Evolutionary conservation across 2,888 invertebrate genomes (phyloP).

Genomic region (Thymelicus acteon): DNA sequence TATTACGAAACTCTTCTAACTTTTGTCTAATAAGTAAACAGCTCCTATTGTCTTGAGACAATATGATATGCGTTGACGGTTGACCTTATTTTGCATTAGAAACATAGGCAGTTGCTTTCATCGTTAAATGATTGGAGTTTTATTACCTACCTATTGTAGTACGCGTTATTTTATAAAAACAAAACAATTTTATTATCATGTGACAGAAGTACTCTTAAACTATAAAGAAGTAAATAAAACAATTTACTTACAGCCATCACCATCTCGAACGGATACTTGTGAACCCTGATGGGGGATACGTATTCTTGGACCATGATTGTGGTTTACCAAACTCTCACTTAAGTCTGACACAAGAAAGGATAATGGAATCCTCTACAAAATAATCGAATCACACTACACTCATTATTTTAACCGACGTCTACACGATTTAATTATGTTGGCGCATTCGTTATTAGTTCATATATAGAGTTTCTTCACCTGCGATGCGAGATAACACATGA

Average conservation of each 20-base stretch:
- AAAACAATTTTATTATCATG: constrained; percentile 11
- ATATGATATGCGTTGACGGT: background rate
- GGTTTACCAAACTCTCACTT: constrained; percentile 49
- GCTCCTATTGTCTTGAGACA: no score
- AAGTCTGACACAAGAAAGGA: constrained; percentile 54
- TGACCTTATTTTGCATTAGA: background rate
- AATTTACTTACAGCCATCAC: constrained; percentile 95
- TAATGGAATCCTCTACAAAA: constrained; percentile 53
- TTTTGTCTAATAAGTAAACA: no score
- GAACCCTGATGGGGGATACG: constrained; percentile 96
- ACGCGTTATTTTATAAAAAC: constrained; percentile 17
- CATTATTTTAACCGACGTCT: constrained; percentile 59
- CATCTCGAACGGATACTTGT: constrained; percentile 97
- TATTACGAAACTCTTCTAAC: no score
- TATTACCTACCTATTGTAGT: background rate
- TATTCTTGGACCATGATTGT: constrained; percentile 97
- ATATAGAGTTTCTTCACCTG: constrained; percentile 60
- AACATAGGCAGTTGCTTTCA: background rate
- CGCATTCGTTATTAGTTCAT: constrained; percentile 18
- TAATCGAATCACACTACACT: constrained; percentile 60
- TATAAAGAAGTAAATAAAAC: constrained; percentile 5
- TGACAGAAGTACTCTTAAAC: constrained; percentile 3
- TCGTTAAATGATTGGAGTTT: background rate
- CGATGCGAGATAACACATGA: constrained; percentile 59
- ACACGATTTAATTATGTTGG: constrained; percentile 12